phyloP scores from a whole-genome alignment of 2,797 vertebrate genomes.

The Cyclopterus lumpus region DNA sequence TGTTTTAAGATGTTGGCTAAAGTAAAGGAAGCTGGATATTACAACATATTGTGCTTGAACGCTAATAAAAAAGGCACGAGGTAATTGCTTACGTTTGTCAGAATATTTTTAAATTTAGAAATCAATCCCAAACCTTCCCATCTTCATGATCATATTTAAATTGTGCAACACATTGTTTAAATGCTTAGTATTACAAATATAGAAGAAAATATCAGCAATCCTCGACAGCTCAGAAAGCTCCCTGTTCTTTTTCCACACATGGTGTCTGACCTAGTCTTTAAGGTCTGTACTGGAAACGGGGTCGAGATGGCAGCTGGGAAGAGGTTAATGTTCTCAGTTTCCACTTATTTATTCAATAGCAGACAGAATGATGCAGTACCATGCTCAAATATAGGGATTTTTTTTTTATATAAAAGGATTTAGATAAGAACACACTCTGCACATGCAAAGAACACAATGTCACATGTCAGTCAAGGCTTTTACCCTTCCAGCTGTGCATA shows the following conservation, averaged over 20 bases:
- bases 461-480: constrained; percentile 27
- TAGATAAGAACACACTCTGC: constrained; percentile 7
- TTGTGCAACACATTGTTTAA: background rate
- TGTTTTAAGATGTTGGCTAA: too few relatives aligned
- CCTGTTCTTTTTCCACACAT: background rate
- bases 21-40: too few relatives aligned
- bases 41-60: too few relatives aligned
- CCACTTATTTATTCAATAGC: background rate
- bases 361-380: background rate
- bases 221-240: background rate
- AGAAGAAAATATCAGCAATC: background rate
- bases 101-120: background rate
- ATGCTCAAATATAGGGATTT: background rate
- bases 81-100: too few relatives aligned
- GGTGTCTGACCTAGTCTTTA: background rate
- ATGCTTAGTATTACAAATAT: background rate
- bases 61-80: too few relatives aligned
- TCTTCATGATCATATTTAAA: background rate
- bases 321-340: background rate
- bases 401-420: background rate
- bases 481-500: constrained; percentile 51
- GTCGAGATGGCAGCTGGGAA: background rate
- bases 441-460: constrained; percentile 34
- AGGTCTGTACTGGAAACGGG: background rate
- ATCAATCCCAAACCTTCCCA: background rate